Percentiles rank a stretch among this genome's conserved stretches.
phyloP scores from a whole-genome alignment of 2,113 vertebrate species.

The Psophia crepitans region DNA sequence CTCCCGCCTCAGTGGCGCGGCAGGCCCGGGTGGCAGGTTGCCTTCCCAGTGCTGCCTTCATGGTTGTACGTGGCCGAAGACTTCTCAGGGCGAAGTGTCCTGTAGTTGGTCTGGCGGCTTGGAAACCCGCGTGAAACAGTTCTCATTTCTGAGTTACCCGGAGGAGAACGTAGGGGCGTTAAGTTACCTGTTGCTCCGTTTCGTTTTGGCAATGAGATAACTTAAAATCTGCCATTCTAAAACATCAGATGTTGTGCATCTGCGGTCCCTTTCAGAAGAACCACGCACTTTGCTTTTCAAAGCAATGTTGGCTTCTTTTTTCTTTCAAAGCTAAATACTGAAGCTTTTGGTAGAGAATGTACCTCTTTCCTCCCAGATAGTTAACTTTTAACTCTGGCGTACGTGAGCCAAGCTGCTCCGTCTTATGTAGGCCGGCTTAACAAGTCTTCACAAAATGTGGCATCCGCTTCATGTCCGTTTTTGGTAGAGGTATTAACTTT shows the following conservation, averaged over 20 bases:
- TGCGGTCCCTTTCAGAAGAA: neutral
- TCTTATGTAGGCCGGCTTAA: rapidly evolving
- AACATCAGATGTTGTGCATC: rapidly evolving
- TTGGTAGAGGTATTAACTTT: neutral
- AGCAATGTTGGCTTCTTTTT: neutral
- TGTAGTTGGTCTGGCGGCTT: too few relatives aligned
- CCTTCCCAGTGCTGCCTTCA: neutral
- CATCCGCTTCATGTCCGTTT: neutral
- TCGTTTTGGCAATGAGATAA: neutral
- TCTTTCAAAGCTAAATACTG: neutral
- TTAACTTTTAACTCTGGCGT: neutral
- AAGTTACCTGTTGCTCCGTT: neutral
- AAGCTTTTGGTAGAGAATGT: neutral
- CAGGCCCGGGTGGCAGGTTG: neutral
- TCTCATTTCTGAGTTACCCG: neutral
- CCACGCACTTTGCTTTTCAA: rapidly evolving
- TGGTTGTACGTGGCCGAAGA: rapidly evolving
- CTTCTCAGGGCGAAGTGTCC: neutral
- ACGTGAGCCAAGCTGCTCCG: neutral
- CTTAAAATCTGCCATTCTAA: rapidly evolving
- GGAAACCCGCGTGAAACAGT: rapidly evolving
- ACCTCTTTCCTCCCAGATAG: rapidly evolving
- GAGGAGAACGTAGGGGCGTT: rapidly evolving
- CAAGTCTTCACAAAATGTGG: neutral
- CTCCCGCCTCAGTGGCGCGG: rapidly evolving